Evolutionary conservation across 2,888 invertebrate species (phyloP).

Genomic region (Erpobdella octoculata): DNA sequence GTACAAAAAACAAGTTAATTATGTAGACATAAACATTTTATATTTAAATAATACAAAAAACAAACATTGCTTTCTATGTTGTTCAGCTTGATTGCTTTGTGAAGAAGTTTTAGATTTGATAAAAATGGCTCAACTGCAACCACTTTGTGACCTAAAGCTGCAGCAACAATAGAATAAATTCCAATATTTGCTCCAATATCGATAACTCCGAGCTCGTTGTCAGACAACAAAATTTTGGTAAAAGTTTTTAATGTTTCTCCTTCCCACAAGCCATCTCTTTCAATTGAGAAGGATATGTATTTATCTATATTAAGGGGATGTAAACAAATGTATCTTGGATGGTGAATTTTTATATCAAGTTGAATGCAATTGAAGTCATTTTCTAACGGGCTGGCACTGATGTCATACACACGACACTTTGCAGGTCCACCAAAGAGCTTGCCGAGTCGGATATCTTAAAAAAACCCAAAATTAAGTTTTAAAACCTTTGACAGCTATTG

Average conservation of each 20-base stretch:
- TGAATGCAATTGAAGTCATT: background rate
- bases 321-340: slow-evolving; percentile 3
- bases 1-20: background rate
- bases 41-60: background rate
- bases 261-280: slow-evolving; percentile 18
- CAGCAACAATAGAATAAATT: slow-evolving; percentile 35
- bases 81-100: slow-evolving; percentile 32
- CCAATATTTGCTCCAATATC: slow-evolving; percentile 39
- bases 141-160: slow-evolving; percentile 36
- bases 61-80: slow-evolving; percentile 29
- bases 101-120: slow-evolving; percentile 33
- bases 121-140: slow-evolving; percentile 36
- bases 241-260: background rate
- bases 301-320: slow-evolving; percentile 18
- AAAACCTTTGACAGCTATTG: no score
- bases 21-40: background rate
- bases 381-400: no score
- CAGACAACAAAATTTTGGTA: background rate
- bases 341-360: background rate
- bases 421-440: background rate
- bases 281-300: slow-evolving; percentile 4
- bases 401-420: background rate
- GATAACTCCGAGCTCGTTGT: slow-evolving; percentile 32
- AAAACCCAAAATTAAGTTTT: no score
- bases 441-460: slow-evolving; percentile 13